Conservation (phyloP, 2,888 invertebrate species). For the Mantis religiosa region DNA sequence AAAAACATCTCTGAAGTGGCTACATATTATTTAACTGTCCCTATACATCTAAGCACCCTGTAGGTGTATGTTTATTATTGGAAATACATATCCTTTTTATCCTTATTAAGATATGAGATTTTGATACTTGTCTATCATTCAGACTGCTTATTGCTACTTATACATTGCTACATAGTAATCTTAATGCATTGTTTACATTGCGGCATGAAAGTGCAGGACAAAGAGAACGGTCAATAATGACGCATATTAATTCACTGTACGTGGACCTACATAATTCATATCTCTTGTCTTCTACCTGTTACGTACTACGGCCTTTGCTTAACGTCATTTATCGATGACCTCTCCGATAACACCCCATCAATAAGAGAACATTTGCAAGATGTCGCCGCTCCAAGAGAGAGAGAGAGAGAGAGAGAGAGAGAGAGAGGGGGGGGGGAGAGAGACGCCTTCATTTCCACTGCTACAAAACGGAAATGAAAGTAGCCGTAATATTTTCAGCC, state of each 20-base stretch:
- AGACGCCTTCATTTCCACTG: background rate
- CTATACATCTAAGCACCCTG: too few species aligned
- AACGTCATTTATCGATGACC: background rate
- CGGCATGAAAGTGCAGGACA: background rate
- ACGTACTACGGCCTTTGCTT: background rate
- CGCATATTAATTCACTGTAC: background rate
- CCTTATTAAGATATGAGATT: too few species aligned
- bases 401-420: background rate
- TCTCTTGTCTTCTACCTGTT: background rate
- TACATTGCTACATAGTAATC: background rate
- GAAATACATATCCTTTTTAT: too few species aligned
- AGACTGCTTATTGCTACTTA: too few species aligned
- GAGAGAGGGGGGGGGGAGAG: too few species aligned
- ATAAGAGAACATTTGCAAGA: background rate
- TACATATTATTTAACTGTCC: too few species aligned
- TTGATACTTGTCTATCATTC: too few species aligned
- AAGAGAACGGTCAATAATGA: background rate
- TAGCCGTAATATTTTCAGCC: constrained; percentile 23
- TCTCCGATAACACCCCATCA: background rate
- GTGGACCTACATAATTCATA: background rate
- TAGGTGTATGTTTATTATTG: too few species aligned
- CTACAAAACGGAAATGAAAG: constrained; percentile 18
- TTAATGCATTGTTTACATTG: background rate
- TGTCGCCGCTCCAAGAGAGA: background rate
- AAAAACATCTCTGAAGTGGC: too few species aligned